Evolutionary conservation across 2,113 vertebrate species (phyloP), one percentile per base, ranked within the genome.

Genomic region (Sphaerodactylus townsendi): DNA sequence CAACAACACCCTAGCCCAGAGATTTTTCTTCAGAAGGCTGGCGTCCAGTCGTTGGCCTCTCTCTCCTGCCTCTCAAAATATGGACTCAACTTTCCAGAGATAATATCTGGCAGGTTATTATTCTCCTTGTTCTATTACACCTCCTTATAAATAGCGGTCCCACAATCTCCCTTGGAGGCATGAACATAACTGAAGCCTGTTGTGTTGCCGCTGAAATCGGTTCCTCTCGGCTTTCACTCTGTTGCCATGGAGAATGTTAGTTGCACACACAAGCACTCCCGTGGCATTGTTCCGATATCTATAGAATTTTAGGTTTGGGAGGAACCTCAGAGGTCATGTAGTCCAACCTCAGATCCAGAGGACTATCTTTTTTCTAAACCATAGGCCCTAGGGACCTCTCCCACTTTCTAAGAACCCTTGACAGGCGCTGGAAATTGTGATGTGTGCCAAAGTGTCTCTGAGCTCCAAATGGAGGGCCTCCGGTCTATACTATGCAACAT

Each of bases 211-310:
- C 69, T 80, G 50, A 35, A 69, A 53, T n/a, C n/a, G 1, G 50
- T 65, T 68, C 78, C 35, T 69, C 78, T 50, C 17, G n/a, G 78
- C n/a, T 69, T 68, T 28, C 78, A 44, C 11, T 53, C 44, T 10
- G 78, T 80, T 80, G 78, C 78, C 44, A 80, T 80, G 78, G 78
- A 80, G 65, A 80, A 65, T 4, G 11, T 37, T 68, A 13, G 44
- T 50, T 46, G 62, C 19, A 25, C 19, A 23, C 39, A 66, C 17
- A 66, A n/a, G n/a, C 59, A 59, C 50, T 23, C 25, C 8, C 21
- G 17, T 5, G 10, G 6, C 79, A 81, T 41, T 41, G 66, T 30
- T 28, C 46, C 37, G 37, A 2, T 33, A 70, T 81, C 79, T 21
- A 28, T 30, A 53, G 33, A 25, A 30, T 8, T 35, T 15, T 50